Percentiles rank a stretch among this genome's conserved stretches.
Evolutionary conservation across 92 coral and sea anemone species (phyloP).

Genomic region (Chrysogorgia sp.): DNA sequence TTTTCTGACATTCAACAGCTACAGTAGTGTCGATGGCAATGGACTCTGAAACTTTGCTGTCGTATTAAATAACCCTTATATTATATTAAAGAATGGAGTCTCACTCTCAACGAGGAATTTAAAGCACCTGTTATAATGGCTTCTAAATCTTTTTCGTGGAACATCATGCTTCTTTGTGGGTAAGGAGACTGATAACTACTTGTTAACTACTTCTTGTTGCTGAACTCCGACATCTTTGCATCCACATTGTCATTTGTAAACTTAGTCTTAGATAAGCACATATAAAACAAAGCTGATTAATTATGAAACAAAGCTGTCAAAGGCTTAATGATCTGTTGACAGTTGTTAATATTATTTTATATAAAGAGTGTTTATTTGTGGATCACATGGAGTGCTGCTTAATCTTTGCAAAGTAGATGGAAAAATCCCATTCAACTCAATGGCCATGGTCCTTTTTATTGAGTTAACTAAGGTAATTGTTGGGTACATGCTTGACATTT

Average conservation of each 20-base stretch:
- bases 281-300: background rate
- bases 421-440: slow-evolving; percentile 85
- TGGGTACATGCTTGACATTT: background rate
- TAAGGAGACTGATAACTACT: too few species aligned
- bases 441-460: slow-evolving; percentile 81
- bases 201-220: too few species aligned
- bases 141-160: slow-evolving; percentile 11
- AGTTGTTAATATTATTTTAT: slow-evolving; percentile 1
- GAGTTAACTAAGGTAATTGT: slow-evolving; percentile 74
- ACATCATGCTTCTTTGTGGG: slow-evolving; percentile 27
- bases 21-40: too few species aligned
- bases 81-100: slow-evolving; percentile 4
- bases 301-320: background rate
- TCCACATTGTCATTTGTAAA: too few species aligned
- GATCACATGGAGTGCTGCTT: slow-evolving; percentile 81
- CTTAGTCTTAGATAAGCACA: too few species aligned
- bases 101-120: background rate
- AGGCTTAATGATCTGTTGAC: too few species aligned
- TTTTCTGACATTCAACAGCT: too few species aligned
- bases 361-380: slow-evolving; percentile 84
- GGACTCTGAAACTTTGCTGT: too few species aligned
- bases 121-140: too few species aligned
- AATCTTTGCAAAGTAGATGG: slow-evolving; percentile 84
- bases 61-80: too few species aligned
- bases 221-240: too few species aligned